These are phyloP conservation scores for Dermochelys coriacea DNA, from an alignment of 2,797 vertebrate species.

Conservation along the genomic window DNA sequence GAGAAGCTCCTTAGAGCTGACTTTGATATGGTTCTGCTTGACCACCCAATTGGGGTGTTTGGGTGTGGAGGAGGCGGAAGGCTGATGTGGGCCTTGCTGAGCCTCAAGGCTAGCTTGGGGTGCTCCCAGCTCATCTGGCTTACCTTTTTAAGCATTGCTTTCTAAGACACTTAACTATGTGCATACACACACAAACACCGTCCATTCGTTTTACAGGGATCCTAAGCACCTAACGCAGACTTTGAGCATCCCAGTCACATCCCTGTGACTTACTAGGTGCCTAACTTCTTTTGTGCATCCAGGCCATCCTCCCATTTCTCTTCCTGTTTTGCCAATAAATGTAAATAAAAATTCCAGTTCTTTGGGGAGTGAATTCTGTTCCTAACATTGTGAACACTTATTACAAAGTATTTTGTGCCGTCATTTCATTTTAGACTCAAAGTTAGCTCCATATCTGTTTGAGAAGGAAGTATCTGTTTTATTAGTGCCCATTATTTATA, in stretches of 20 bases:
- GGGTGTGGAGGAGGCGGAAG: neutral
- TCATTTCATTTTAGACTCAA: neutral
- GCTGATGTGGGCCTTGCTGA: neutral
- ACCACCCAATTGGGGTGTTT: neutral
- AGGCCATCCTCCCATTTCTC: neutral
- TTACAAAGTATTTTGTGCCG: neutral
- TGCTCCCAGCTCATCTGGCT: neutral
- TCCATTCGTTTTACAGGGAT: neutral
- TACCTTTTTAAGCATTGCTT: neutral
- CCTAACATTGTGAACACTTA: neutral
- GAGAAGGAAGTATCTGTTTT: neutral
- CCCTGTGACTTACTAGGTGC: neutral
- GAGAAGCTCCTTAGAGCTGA: neutral
- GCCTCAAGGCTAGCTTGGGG: neutral
- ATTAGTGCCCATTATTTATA: neutral
- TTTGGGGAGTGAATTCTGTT: neutral
- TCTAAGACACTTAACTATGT: neutral
- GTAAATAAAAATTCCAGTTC: neutral
- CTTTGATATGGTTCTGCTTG: neutral
- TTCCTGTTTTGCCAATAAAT: neutral
- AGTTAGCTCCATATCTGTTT: neutral
- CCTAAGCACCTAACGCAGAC: neutral
- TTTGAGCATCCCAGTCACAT: neutral
- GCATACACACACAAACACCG: neutral
- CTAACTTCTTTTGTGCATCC: neutral